A percentile compares a stretch with the other conserved stretches of the same genome.
phyloP scores from a whole-genome alignment of 1,140 invertebrate species.

The Stenopsyche tienmushanensis region DNA sequence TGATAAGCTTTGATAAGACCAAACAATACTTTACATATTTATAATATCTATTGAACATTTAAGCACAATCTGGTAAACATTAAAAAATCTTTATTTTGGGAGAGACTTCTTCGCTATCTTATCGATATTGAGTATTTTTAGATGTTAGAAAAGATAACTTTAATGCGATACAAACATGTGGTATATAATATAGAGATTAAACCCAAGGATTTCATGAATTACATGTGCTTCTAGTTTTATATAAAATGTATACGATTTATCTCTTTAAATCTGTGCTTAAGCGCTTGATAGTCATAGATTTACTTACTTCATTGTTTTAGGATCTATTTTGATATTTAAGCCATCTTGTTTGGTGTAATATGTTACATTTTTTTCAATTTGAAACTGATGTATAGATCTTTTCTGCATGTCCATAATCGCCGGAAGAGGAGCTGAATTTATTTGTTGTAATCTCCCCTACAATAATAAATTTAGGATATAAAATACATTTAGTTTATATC shows the following conservation, averaged over 20 bases:
- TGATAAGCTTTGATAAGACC: too few relatives aligned
- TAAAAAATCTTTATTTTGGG: too few relatives aligned
- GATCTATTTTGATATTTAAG: background rate
- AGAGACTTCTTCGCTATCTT: background rate
- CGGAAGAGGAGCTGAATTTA: background rate
- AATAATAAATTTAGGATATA: background rate
- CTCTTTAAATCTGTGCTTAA: background rate
- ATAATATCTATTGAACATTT: too few relatives aligned
- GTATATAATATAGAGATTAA: background rate
- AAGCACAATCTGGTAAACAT: too few relatives aligned
- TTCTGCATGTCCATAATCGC: background rate
- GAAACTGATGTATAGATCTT: background rate
- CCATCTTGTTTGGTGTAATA: background rate
- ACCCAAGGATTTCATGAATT: background rate
- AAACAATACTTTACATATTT: background rate
- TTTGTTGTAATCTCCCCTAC: background rate
- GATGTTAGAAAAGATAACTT: background rate
- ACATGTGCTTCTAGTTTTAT: background rate
- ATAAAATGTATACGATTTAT: background rate
- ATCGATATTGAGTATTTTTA: background rate
- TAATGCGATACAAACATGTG: background rate
- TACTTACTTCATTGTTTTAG: constrained; percentile 18
- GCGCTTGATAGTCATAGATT: background rate
- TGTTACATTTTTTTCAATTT: background rate
- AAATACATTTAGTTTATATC: too few relatives aligned